Evolutionary conservation across 2,888 invertebrate genomes (phyloP).

Genomic region (Microdon myrmicae): DNA sequence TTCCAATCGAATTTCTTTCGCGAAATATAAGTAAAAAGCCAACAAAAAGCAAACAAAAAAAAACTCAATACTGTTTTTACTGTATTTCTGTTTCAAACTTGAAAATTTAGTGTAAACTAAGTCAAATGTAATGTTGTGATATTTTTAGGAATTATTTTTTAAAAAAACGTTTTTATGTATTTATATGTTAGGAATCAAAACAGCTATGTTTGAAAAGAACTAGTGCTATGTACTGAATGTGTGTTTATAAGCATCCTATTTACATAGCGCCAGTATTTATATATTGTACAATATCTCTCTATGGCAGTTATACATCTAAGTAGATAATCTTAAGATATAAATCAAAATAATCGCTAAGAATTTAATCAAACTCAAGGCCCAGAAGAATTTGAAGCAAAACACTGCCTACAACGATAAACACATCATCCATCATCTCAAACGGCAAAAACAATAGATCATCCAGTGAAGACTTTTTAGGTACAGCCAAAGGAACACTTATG

Average conservation of each 20-base stretch:
- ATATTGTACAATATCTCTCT: constrained; percentile 6
- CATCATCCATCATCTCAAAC: constrained; percentile 22
- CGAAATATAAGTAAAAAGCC: too few relatives aligned
- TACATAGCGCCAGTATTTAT: constrained; percentile 23
- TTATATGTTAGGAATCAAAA: constrained; percentile 17
- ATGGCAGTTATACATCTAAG: not conserved
- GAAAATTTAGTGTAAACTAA: constrained; percentile 24
- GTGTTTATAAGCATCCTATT: constrained; percentile 32
- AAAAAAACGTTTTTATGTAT: constrained; percentile 17
- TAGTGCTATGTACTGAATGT: constrained; percentile 5
- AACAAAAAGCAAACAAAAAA: too few relatives aligned
- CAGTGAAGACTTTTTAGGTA: constrained; percentile 12
- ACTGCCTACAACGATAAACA: constrained; percentile 24
- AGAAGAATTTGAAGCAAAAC: constrained; percentile 10
- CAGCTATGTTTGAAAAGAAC: not conserved
- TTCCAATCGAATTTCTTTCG: too few relatives aligned
- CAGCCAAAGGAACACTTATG: too few relatives aligned
- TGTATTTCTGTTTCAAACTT: too few relatives aligned
- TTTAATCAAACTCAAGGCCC: too few relatives aligned
- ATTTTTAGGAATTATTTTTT: constrained; percentile 36
- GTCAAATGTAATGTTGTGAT: constrained; percentile 35
- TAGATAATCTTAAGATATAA: not conserved
- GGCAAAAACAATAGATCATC: constrained; percentile 6
- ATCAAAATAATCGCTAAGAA: constrained; percentile 21
- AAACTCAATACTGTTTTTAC: too few relatives aligned